Evolutionary conservation across 2,888 invertebrate genomes (phyloP).

Genomic region (Tridacna gigas): DNA sequence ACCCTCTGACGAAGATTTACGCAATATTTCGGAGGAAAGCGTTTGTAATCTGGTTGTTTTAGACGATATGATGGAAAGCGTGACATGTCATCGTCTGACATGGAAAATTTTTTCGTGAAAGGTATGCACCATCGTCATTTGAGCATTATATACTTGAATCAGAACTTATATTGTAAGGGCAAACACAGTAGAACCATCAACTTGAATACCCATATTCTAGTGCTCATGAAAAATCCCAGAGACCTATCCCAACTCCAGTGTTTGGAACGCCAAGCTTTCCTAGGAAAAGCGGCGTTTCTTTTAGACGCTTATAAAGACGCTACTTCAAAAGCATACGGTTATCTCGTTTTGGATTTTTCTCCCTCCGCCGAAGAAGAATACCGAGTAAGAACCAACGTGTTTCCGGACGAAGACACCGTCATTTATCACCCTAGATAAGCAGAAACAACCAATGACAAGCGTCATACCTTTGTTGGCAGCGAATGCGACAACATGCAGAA

Average conservation of each 20-base stretch:
- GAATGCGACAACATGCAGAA: slow-evolving; percentile 37
- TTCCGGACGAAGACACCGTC: slow-evolving; percentile 48
- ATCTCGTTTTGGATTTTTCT: slow-evolving; percentile 54
- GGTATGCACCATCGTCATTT: slow-evolving; percentile 53
- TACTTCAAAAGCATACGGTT: slow-evolving; percentile 45
- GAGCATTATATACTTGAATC: slow-evolving; percentile 44
- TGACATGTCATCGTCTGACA: slow-evolving; percentile 51
- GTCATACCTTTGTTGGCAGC: neutral
- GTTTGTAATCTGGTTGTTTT: slow-evolving; percentile 37
- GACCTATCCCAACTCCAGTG: slow-evolving; percentile 55
- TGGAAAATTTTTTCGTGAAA: slow-evolving; percentile 52
- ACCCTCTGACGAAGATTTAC: slow-evolving; percentile 38
- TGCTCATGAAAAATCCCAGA: slow-evolving; percentile 52
- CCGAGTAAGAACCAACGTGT: slow-evolving; percentile 42
- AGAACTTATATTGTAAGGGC: slow-evolving; percentile 53
- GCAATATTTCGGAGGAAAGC: slow-evolving; percentile 21
- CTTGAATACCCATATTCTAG: slow-evolving; percentile 46
- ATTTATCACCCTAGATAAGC: slow-evolving; percentile 38
- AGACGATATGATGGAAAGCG: slow-evolving; percentile 47
- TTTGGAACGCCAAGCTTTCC: slow-evolving; percentile 50
- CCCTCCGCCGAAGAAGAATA: slow-evolving; percentile 37
- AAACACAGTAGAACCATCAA: slow-evolving; percentile 48
- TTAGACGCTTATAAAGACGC: slow-evolving; percentile 56
- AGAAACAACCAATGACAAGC: neutral
- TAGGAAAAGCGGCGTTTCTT: slow-evolving; percentile 39